These are phyloP conservation scores for Odontesthes bonariensis DNA, from an alignment of 2,113 vertebrate genomes.

Conservation along the genomic window DNA sequence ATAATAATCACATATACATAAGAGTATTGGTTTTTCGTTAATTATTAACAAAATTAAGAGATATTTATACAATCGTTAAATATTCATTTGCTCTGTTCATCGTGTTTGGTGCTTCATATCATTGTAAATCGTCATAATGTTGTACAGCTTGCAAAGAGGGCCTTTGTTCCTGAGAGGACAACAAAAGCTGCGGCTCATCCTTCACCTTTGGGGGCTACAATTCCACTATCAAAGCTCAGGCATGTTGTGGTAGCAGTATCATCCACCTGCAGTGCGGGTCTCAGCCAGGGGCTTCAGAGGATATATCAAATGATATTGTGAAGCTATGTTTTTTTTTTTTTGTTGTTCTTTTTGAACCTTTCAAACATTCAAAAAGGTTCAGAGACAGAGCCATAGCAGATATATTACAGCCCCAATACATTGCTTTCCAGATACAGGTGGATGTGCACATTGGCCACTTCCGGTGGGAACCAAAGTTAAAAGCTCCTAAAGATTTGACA, in stretches of 20 bases:
- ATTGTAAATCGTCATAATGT: constrained; percentile 44
- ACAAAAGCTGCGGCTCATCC: constrained; percentile 51
- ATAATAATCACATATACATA: not conserved
- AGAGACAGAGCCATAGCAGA: not conserved
- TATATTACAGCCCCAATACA: not conserved
- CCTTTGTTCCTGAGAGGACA: constrained; percentile 69
- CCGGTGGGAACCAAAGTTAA: not conserved
- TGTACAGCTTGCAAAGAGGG: constrained; percentile 32
- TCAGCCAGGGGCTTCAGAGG: constrained; percentile 3
- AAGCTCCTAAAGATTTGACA: not conserved
- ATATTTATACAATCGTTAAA: constrained; percentile 13
- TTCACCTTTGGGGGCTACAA: constrained; percentile 47
- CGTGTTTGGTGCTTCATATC: constrained; percentile 53
- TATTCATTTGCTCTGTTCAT: constrained; percentile 26
- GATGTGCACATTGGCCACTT: not conserved
- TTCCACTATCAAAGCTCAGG: constrained; percentile 49
- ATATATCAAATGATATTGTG: not conserved
- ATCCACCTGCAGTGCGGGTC: constrained; percentile 32
- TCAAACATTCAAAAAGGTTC: constrained; percentile 3
- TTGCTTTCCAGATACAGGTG: not conserved
- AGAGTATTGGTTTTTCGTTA: constrained; percentile 2
- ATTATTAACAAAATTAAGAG: constrained; percentile 6
- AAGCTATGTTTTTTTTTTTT: constrained; percentile 6
- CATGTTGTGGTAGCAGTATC: constrained; percentile 30
- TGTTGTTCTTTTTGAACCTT: constrained; percentile 8